phyloP scores from a whole-genome alignment of 1,140 invertebrate species.

The Drosophila auraria region DNA sequence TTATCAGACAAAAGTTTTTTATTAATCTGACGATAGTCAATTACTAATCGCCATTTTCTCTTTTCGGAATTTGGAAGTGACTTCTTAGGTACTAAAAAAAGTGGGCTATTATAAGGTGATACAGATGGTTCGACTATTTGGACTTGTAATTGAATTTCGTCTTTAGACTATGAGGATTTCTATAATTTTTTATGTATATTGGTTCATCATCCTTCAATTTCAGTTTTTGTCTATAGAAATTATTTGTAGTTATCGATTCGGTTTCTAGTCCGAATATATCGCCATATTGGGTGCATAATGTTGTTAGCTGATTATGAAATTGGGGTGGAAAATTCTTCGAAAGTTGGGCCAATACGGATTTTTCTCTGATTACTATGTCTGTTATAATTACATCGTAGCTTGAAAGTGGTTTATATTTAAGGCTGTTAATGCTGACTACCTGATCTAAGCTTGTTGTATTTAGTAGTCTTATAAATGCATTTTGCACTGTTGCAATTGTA shows the following conservation, averaged over 20 bases:
- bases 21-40: slow-evolving; percentile 28
- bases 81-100: slow-evolving; percentile 20
- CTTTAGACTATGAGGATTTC: too few relatives aligned
- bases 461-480: neutral
- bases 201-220: neutral
- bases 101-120: neutral
- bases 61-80: neutral
- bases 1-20: slow-evolving; percentile 18
- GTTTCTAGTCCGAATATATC: too few relatives aligned
- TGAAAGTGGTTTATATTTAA: too few relatives aligned
- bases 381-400: too few relatives aligned
- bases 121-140: too few relatives aligned
- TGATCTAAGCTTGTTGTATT: neutral
- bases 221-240: neutral
- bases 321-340: too few relatives aligned
- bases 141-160: too few relatives aligned
- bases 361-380: too few relatives aligned
- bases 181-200: neutral
- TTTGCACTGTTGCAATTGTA: neutral
- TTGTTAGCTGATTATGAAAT: too few relatives aligned
- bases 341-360: too few relatives aligned
- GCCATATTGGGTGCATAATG: too few relatives aligned
- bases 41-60: slow-evolving; percentile 28
- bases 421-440: too few relatives aligned
- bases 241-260: neutral